Evolutionary conservation across 1,140 invertebrate genomes (phyloP), one percentile per base, ranked within the genome.

Genomic region (Acyrthosiphon pisum): DNA sequence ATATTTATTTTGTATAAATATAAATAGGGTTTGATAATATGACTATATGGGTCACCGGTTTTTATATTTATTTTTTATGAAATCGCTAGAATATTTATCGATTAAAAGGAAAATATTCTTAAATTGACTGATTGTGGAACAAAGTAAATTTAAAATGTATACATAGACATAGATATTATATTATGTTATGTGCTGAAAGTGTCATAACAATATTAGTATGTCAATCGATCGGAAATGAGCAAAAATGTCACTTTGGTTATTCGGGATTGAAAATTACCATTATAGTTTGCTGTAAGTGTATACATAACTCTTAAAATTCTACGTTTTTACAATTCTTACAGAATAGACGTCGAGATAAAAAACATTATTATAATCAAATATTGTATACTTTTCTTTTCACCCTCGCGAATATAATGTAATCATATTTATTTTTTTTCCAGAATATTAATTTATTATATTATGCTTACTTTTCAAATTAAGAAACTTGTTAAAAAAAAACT

Each of bases 1-100:
- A 76, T 76, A n/a, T 76, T 76, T 76, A 76, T 76, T 76, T n/a
- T n/a, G n/a, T n/a, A 76, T 76, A 76, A 76, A 76, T 35, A 76
- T n/a, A 68, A 68, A 68, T 68, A 76, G 60, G 60, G 14, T 76
- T 76, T 35, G 30, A 76, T 76, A 76, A 76, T 76, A 76, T 76
- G 4, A 18, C 30, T 76, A 76, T 76, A 76, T 76, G 60, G 60
- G 60, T 76, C 60, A 76, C 60, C 14, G n/a, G 60, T 76, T 76
- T 76, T 76, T n/a, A 76, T n/a, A n/a, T n/a, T n/a, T 76, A n/a
- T 76, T 76, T 76, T 76, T 76, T 30, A 30, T 60, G 7, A 76
- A 76, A 76, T 76, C 9, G 30, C 14, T n/a, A 18, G 4, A 76
- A 76, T 76, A 18, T 76, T n/a, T 30, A 76, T 76, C n/a, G 60